Base-by-base conservation (phyloP, 2,113 vertebrate species). In the Enhydra lutris region DNA sequence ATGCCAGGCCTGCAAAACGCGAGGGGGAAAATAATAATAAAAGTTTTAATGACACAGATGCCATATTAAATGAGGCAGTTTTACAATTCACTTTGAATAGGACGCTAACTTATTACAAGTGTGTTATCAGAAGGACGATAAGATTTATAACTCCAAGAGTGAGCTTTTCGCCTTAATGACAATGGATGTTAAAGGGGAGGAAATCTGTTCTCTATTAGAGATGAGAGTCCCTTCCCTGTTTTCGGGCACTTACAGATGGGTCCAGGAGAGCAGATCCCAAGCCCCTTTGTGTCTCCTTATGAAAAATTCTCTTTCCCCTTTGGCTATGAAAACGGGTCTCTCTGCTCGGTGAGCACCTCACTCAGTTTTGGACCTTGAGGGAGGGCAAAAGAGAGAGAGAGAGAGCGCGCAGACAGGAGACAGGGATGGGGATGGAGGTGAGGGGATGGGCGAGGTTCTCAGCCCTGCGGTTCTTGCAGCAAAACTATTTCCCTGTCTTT, bases 101-200 rank as follows among this genome's bases (percentile, higher is more conserved):
- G 98, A 98, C 98, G 95, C 97, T 98, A 98, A 98, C 98, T 98
- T 98, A 98, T 98, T 99, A 98, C 98, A 98, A 98, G 98, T 95
- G 98, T 98, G 98, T 99, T 99, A 99, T 99, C 99, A 98, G 98
- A 98, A 98, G 98, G 98, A 98, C 79, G 98, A 98, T 98, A 99
- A 98, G 99, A 99, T 99, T 98, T 99, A 99, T 98, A 99, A 99
- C 98, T 98, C 97, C 61, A 34, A 45, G 94, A 98, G 98, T 98
- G 98, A 98, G 98, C 98, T 98, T 98, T 98, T 98, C 39, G 78
- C 98, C 96, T 98, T 98, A 98, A 98, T 98, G 98, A 98, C 98
- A 98, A 98, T 98, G 97, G 97, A 98, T 97, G 97, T 85, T 91
- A 97, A 97, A 97, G 97, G 84, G 91, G 97, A 96, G 97, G 98